Evolutionary conservation across 35 echinoderm and acorn worm genomes (phyloP), one percentile per base, ranked within the genome.

Genomic region (Apostichopus californicus): DNA sequence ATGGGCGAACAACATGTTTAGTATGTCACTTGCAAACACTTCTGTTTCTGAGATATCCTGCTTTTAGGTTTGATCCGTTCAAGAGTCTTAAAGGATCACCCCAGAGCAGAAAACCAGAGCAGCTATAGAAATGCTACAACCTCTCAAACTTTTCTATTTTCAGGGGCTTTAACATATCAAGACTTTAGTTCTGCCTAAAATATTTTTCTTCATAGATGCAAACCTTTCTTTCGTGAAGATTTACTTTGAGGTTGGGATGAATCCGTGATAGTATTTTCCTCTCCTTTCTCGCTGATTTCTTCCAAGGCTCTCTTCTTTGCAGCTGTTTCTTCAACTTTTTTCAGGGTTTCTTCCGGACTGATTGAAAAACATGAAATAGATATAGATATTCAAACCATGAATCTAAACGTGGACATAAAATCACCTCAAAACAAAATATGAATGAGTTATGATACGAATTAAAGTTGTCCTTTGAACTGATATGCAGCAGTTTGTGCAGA

Each of bases 331-430:
- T 85, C 56, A 0, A 56, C 56, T 85, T 85, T 85, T 21, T 85
- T 85, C 18, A 85, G 5, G 5, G 81, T 85, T 85, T 85, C 81
- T 85, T 85, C 81, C 8, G 81, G 55, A 24, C 81, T 85, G 20
- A 21, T 54, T 28, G 18, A 18, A 81, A 53, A 54, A 54, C 58
- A 61, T 61, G 52, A 14, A 25, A 78, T 25, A 26, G 2, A 78
- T 26, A 6, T 9, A 4, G 0, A 21, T 18, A 21, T 23, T 8
- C n/a, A 25, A 18, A 77, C 8, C 9, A 18, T 77, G 9, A 77
- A 77, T 12, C 5, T 25, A 17, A 17, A 21, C 26, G 73, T 18
- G 6, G 9, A 77, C 73, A 21, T 77, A 7, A 77, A 72, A 12
- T 72, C n/a, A 72, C 5, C n/a, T 12, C 68, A 14, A 14, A 72